Conservation (phyloP, 2,888 invertebrate genomes). For the Thelaira solivaga region DNA sequence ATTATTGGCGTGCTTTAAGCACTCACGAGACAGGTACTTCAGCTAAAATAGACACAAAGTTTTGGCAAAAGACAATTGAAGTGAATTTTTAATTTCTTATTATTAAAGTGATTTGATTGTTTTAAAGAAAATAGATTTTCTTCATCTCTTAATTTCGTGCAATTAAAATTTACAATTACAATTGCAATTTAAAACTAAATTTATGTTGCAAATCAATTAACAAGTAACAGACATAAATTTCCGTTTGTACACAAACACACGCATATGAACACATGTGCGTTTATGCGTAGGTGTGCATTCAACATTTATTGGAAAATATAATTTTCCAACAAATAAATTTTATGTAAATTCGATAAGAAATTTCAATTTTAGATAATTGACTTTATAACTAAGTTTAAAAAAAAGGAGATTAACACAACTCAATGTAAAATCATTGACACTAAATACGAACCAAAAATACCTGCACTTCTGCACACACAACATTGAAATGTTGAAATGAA, state of each 20-base stretch:
- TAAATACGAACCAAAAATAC: constrained; percentile 14
- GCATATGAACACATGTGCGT: background rate
- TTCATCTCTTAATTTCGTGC: constrained; percentile 4
- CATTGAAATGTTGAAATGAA: background rate
- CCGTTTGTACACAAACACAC: constrained; percentile 59
- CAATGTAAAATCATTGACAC: constrained; percentile 36
- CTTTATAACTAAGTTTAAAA: constrained; percentile 56
- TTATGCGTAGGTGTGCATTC: background rate
- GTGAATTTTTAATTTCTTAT: background rate
- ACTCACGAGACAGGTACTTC: too few relatives aligned
- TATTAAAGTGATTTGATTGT: background rate
- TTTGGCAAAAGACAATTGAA: too few relatives aligned
- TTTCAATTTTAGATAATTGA: constrained; percentile 62
- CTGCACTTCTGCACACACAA: background rate
- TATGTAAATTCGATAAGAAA: constrained; percentile 62
- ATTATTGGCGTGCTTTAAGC: too few relatives aligned
- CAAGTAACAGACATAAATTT: constrained; percentile 69
- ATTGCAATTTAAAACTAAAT: constrained; percentile 49
- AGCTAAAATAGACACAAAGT: too few relatives aligned
- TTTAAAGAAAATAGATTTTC: constrained; percentile 11
- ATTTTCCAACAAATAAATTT: constrained; percentile 49
- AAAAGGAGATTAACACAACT: constrained; percentile 16
- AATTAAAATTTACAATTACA: constrained; percentile 17
- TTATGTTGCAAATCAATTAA: constrained; percentile 58
- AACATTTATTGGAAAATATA: constrained; percentile 44